Base-by-base conservation (phyloP, 2,888 invertebrate species). In the Lasioglossum figueresi region DNA sequence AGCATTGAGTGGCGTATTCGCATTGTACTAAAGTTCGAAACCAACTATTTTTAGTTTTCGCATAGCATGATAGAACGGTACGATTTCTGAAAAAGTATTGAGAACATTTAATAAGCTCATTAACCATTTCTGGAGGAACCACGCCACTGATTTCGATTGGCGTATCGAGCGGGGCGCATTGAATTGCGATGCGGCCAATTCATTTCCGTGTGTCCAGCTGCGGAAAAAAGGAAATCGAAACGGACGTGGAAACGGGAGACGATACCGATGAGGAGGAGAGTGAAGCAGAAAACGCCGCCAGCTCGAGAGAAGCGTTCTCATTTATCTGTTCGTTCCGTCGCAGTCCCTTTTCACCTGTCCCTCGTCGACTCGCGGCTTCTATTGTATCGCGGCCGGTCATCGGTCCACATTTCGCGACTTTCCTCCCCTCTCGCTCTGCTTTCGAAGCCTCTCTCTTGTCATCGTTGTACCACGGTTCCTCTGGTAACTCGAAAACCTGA, bases 301-400 rank as follows among this genome's bases (percentile, higher is more conserved):
- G 45, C 40, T 63, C 37, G 10, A 31, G 31, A 70, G 37, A 73
- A 74, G 66, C 52, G 34, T 70, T 45, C 68, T 80, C 84, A 73
- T 83, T 79, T 73, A 73, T 85, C 84, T 59, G 31, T 14, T n/a
- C 19, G 75, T 48, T 71, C 27, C 10, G 56, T 45, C n/a, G n/a
- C 76, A 59, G 40, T 40, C 56, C 43, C 63, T 59, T 48, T 45
- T 81, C 45, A 70, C 14, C 23, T 37, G 63, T 48, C 72, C 48
- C 56, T 34, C 19, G 37, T 78, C 43, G 16, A n/a, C 48, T 52
- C 40, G 27, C 48, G 12, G 59, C 27, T 70, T 73, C 73, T 70
- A 63, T 83, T 80, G 80, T 80, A 68, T 85, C 80, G 76, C 59
- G 37, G n/a, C 63, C 70, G 87, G 79, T 59, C 63, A 80, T 88